Evolutionary conservation across 2,888 invertebrate species (phyloP), one percentile per base, ranked within the genome.

Genomic region (Cheiracanthium punctorium): DNA sequence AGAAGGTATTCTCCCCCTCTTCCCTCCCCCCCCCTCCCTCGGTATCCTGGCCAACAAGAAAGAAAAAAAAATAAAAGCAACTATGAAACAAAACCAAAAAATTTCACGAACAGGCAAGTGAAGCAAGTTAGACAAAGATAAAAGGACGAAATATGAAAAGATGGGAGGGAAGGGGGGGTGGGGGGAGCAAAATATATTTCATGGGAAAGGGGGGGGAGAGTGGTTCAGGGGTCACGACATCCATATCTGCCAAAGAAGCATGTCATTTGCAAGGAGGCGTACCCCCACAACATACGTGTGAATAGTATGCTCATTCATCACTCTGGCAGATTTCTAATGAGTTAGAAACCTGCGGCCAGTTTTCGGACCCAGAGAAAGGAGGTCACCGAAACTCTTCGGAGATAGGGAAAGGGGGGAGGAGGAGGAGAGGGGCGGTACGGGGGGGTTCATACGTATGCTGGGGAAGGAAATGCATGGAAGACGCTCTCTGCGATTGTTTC

Each of bases 251-350:
- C 84, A 84, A 84, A 84, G 79, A 77, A 79, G 48, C 79, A 74
- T 84, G 84, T 84, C 84, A 84, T 77, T 84, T 73, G 75, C 73
- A 69, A 43, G 71, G 73, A 74, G 84, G 84, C 75, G 82, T 76
- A 58, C 71, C 75, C 75, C 73, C 32, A 30, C 37, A 71, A 82
- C 48, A 79, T 79, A 79, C 79, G 79, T 84, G 84, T 84, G 84
- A 84, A 79, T 84, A 74, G 77, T 73, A 28, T 8, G 29, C 69
- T 32, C 79, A 84, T 84, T 84, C 84, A 84, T 84, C 84, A 84
- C 73, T 52, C 8, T 84, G 84, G 84, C 84, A 84, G 77, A 84
- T 84, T 84, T 84, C 84, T 84, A 84, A 84, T 84, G 84, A 84
- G 84, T 84, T 84, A 74, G 79, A 79, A 69, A 74, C 32, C 52